phyloP scores from a whole-genome alignment of 2,113 vertebrate species.

The Noturus placidus region DNA sequence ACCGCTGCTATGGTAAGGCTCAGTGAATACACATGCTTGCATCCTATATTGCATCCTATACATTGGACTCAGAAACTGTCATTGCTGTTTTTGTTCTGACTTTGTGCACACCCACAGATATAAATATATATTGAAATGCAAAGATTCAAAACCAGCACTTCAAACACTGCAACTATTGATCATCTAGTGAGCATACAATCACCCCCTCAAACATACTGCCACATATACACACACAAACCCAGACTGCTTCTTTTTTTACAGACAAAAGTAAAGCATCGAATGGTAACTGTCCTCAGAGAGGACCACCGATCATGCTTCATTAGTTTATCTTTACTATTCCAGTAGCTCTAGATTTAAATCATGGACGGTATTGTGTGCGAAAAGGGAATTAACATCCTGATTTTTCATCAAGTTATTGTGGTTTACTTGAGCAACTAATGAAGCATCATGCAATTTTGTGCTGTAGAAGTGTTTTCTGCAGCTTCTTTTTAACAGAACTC shows the following conservation, averaged over 20 bases:
- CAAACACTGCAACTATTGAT: not conserved
- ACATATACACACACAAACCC: not conserved
- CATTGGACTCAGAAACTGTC: not conserved
- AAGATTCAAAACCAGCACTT: not conserved
- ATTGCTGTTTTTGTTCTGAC: not conserved
- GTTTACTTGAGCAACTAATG: conserved; percentile 39
- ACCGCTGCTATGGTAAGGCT: conserved; percentile 95
- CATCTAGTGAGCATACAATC: not conserved
- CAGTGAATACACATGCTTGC: not conserved
- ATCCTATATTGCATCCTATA: conserved; percentile 26
- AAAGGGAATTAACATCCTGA: not conserved
- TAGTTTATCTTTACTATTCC: conserved; percentile 25
- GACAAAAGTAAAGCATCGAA: conserved; percentile 5
- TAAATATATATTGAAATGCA: not conserved
- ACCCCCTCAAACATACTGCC: conserved; percentile 7
- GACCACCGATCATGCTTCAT: conserved; percentile 28
- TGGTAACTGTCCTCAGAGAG: not conserved
- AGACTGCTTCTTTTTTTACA: conserved; percentile 1
- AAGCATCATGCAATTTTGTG: conserved; percentile 30
- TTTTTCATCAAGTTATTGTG: not conserved
- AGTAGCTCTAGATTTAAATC: not conserved
- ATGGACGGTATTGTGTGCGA: not conserved
- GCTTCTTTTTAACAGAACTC: conserved; percentile 41
- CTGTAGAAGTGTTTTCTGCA: conserved; percentile 35
- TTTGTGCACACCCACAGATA: conserved; percentile 23